Conservation (phyloP, 2,888 invertebrate genomes). For the Spodoptera littoralis region DNA sequence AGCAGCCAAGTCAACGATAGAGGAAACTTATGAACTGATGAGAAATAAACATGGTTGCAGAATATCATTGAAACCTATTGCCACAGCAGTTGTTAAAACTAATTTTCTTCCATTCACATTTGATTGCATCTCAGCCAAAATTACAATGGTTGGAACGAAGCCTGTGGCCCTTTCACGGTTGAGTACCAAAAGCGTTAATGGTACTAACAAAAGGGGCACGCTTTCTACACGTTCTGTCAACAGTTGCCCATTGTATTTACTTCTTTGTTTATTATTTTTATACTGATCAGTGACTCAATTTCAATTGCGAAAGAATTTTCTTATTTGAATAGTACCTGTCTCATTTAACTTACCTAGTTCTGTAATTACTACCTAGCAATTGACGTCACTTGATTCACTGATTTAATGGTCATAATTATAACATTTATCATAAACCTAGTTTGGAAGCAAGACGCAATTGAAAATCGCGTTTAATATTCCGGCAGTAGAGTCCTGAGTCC, state of each 20-base stretch:
- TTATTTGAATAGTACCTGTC: no score
- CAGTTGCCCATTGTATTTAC: conserved; percentile 62
- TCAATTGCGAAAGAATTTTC: no score
- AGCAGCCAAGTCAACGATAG: no score
- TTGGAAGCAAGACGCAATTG: conserved; percentile 52
- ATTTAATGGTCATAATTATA: conserved; percentile 2
- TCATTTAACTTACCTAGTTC: no score
- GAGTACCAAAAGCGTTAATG: conserved; percentile 75
- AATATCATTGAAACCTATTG: conserved; percentile 12
- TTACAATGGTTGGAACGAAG: conserved; percentile 49
- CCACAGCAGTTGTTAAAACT: conserved; percentile 21
- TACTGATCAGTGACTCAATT: conserved; percentile 22
- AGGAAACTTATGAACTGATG: no score
- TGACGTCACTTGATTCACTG: not conserved
- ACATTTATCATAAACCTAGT: conserved; percentile 12
- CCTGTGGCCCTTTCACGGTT: conserved; percentile 73
- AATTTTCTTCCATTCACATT: conserved; percentile 44
- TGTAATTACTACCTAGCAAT: not conserved
- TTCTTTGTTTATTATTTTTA: conserved; percentile 58
- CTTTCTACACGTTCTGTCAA: conserved; percentile 76
- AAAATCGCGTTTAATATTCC: conserved; percentile 77
- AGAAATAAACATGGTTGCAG: no score
- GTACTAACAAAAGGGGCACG: conserved; percentile 78
- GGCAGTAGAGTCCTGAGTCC: conserved; percentile 85
- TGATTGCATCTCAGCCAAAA: conserved; percentile 55